Evolutionary conservation across 2,113 vertebrate genomes (phyloP).

Genomic region (Pseudonaja textilis): DNA sequence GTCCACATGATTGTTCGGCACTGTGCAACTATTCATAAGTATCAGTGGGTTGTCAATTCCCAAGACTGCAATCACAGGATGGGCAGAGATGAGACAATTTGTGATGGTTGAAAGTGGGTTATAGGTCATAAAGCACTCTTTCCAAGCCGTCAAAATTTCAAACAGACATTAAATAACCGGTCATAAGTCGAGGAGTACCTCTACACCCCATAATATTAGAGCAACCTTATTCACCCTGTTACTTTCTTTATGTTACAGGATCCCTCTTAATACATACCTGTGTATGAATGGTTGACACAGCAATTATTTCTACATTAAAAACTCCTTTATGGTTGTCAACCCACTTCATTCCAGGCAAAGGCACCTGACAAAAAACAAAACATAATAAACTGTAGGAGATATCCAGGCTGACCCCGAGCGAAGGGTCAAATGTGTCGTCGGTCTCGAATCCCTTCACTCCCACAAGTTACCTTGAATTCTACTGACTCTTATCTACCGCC

Average conservation of each 20-base stretch:
- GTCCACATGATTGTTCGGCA: background rate
- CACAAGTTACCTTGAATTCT: background rate
- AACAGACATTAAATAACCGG: background rate
- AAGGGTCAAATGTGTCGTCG: background rate
- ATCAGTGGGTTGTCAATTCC: background rate
- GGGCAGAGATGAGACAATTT: background rate
- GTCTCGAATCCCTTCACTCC: background rate
- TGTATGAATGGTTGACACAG: slow-evolving; percentile 91
- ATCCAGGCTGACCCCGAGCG: background rate
- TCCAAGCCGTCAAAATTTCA: background rate
- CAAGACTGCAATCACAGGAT: background rate
- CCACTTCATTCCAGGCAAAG: slow-evolving; percentile 98
- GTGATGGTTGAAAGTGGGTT: background rate
- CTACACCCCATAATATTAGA: background rate
- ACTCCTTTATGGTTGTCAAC: slow-evolving; percentile 98
- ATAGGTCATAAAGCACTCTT: background rate
- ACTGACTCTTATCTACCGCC: background rate
- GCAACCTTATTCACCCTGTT: slow-evolving; percentile 18
- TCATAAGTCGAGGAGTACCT: background rate
- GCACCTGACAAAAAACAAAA: slow-evolving; percentile 77
- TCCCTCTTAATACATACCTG: slow-evolving; percentile 74
- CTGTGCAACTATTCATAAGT: background rate
- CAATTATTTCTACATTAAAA: slow-evolving; percentile 93
- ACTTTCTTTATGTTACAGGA: background rate
- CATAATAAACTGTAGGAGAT: background rate